Evolutionary conservation across 2,797 vertebrate genomes (phyloP).

Genomic region (Myoxocephalus aenaeus): DNA sequence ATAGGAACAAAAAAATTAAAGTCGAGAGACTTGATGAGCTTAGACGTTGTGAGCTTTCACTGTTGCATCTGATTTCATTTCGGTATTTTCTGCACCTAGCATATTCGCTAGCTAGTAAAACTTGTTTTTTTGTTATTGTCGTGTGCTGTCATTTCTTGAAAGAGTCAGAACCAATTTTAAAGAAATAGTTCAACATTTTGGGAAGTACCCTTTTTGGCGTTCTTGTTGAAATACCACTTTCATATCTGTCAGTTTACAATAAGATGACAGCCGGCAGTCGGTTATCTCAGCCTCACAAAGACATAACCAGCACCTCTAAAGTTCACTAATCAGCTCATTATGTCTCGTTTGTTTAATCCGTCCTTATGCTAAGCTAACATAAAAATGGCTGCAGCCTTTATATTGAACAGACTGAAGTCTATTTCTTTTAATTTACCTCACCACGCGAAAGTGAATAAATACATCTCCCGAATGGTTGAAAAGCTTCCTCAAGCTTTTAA

Average conservation of each 20-base stretch:
- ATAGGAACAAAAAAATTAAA: background rate
- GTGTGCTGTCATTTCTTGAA: background rate
- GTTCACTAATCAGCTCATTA: background rate
- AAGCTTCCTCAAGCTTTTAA: background rate
- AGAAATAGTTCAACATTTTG: background rate
- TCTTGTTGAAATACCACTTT: no score
- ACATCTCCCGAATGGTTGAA: background rate
- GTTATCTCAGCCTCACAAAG: background rate
- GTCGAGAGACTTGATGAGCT: background rate
- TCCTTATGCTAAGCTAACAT: background rate
- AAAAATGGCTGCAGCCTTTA: background rate
- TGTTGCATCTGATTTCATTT: background rate
- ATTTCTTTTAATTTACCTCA: background rate
- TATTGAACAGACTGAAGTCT: background rate
- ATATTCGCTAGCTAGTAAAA: background rate
- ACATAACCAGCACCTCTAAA: background rate
- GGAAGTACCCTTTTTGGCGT: background rate
- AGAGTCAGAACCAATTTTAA: background rate
- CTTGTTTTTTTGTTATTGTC: no score
- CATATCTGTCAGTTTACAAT: background rate
- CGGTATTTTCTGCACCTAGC: background rate
- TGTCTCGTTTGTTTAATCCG: background rate
- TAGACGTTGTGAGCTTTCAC: background rate
- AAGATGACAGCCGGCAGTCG: background rate
- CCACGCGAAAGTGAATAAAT: background rate